A percentile compares a stretch with the other conserved stretches of the same genome.
Conservation (phyloP, 2,888 invertebrate species). For the Drosophila paracracens region DNA sequence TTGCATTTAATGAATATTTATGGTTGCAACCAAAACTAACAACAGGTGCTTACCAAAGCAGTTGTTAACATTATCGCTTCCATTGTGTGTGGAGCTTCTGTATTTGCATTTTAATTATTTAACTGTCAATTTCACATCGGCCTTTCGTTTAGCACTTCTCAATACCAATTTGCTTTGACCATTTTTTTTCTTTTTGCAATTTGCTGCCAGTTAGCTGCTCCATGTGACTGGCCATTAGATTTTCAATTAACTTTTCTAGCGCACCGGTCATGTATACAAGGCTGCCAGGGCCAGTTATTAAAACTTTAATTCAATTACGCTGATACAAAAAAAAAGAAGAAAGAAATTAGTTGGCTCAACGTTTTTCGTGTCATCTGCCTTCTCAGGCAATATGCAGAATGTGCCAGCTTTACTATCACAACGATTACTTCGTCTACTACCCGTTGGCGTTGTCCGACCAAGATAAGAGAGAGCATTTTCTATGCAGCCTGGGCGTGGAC, state of each 20-base stretch:
- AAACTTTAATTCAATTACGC: slow-evolving; percentile 75
- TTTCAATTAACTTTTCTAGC: slow-evolving; percentile 68
- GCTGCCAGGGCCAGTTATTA: slow-evolving; percentile 62
- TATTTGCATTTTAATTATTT: slow-evolving; percentile 48
- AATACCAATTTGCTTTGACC: slow-evolving; percentile 50
- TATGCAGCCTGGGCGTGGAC: slow-evolving; percentile 34
- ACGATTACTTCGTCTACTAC: neutral
- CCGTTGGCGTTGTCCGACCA: slow-evolving; percentile 23
- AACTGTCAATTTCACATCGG: slow-evolving; percentile 24
- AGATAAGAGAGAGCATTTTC: slow-evolving; percentile 55
- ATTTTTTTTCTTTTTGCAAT: slow-evolving; percentile 26
- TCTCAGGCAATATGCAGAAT: slow-evolving; percentile 55
- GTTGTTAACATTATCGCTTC: slow-evolving; percentile 28
- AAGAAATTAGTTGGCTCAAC: slow-evolving; percentile 57
- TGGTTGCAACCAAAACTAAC: slow-evolving; percentile 38
- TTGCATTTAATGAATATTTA: slow-evolving; percentile 74
- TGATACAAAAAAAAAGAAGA: slow-evolving; percentile 41
- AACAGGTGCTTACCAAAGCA: slow-evolving; percentile 31
- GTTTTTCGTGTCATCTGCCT: slow-evolving; percentile 59
- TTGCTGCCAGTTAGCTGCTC: slow-evolving; percentile 32
- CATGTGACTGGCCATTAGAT: slow-evolving; percentile 47
- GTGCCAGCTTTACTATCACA: neutral
- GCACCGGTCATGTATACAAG: slow-evolving; percentile 1
- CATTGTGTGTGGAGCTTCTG: slow-evolving; percentile 23
- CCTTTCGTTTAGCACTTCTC: slow-evolving; percentile 1